phyloP scores from a whole-genome alignment of 1,140 invertebrate genomes.

The Cepaea nemoralis region DNA sequence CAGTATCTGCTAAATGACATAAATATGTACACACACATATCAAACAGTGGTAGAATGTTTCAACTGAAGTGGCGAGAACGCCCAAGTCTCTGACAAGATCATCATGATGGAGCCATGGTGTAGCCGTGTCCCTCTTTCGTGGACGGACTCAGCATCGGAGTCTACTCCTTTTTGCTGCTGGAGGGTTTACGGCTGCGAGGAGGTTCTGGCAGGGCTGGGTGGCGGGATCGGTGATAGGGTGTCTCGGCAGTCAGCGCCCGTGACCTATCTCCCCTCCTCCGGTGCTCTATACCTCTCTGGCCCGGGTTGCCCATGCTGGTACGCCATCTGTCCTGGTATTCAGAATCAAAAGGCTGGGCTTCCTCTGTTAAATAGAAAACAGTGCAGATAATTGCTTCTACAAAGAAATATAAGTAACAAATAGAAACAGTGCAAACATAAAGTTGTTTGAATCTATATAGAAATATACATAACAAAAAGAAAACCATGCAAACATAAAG shows the following conservation, averaged over 20 bases:
- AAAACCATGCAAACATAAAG: too few relatives aligned
- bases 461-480: too few relatives aligned
- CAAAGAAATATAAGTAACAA: not conserved
- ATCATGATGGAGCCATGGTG: too few relatives aligned
- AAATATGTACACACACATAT: too few relatives aligned
- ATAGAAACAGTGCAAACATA: too few relatives aligned
- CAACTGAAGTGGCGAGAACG: too few relatives aligned
- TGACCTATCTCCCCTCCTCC: slow-evolving; percentile 2
- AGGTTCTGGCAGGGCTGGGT: slow-evolving; percentile 28
- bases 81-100: too few relatives aligned
- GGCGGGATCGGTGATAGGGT: not conserved
- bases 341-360: slow-evolving; percentile 52
- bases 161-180: slow-evolving; percentile 24
- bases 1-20: too few relatives aligned
- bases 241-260: not conserved
- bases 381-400: not conserved
- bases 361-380: slow-evolving; percentile 42
- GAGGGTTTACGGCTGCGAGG: slow-evolving; percentile 18
- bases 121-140: too few relatives aligned
- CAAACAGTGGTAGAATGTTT: too few relatives aligned
- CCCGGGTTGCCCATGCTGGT: slow-evolving; percentile 10
- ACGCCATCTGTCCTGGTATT: slow-evolving; percentile 49
- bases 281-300: slow-evolving; percentile 23
- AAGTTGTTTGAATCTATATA: too few relatives aligned
- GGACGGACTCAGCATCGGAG: not conserved